phyloP scores from a whole-genome alignment of 92 coral and sea anemone species.

The Pocillopora grandis region DNA sequence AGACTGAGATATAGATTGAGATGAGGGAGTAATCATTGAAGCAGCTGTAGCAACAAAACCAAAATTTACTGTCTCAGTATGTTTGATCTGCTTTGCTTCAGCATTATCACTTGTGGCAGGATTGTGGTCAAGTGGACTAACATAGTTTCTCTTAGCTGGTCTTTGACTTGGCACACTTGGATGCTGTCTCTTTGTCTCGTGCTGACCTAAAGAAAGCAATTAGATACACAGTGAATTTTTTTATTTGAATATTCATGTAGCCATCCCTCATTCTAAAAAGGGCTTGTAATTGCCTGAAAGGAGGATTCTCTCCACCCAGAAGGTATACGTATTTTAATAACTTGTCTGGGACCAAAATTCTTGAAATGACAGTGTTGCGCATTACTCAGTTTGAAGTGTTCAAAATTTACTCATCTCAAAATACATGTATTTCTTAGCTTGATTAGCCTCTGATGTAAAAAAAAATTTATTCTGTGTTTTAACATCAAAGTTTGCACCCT shows the following conservation, averaged over 20 bases:
- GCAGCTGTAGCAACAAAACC: not conserved
- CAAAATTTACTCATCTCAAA: too few relatives aligned
- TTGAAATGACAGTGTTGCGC: too few relatives aligned
- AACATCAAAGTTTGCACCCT: too few relatives aligned
- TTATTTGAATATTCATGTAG: not conserved
- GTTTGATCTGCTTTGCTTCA: conserved; percentile 11
- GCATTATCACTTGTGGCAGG: not conserved
- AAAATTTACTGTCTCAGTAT: conserved; percentile 20
- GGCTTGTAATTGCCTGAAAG: too few relatives aligned
- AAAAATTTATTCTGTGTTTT: too few relatives aligned
- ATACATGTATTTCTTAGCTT: too few relatives aligned
- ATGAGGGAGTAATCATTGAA: not conserved
- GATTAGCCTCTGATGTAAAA: too few relatives aligned
- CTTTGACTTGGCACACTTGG: not conserved
- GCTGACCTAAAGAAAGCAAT: not conserved
- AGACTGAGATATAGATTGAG: not conserved
- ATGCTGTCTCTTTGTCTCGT: not conserved
- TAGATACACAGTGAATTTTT: not conserved
- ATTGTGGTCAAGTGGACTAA: conserved; percentile 34
- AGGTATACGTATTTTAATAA: too few relatives aligned
- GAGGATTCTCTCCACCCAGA: too few relatives aligned
- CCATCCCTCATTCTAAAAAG: not conserved
- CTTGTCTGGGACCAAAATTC: too few relatives aligned
- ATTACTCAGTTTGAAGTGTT: too few relatives aligned
- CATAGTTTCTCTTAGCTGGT: conserved; percentile 27